Evolutionary conservation across 2,888 invertebrate species (phyloP), one percentile per base, ranked within the genome.

Genomic region (Rhabditoides inermis): DNA sequence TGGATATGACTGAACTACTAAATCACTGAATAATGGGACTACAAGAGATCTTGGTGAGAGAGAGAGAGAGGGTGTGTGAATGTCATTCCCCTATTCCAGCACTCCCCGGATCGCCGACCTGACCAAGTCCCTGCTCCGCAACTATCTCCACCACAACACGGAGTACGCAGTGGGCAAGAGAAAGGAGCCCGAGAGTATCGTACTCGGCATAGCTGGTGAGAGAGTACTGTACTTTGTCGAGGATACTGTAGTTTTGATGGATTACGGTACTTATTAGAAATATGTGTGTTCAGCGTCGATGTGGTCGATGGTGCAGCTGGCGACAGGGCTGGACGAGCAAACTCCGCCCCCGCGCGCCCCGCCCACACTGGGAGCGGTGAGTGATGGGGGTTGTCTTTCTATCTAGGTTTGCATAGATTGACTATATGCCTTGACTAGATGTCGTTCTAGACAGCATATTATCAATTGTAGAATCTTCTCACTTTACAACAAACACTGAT

Each of bases 101-200:
- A 77, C 36, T 67, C 71, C 57, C 30, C 50, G 57, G 10, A 55
- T 61, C 6, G 58, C 62, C 4, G 54, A 75, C 18, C 60, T 80
- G 58, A 76, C 78, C 50, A 77, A 78, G 52, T 68, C 76, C 0
- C 65, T 80, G 39, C 63, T 80, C 41, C 62, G 75, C 52, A 79
- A 79, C 58, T 80, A 75, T 58, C 66, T 78, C 7, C 68, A 75
- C 28, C 79, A 79, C 57, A 68, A 61, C 46, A 59, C 51, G 6
- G 64, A 65, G 30, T 57, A 67, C 32, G 50, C 50, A 15, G 48
- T 63, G 25, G 49, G 36, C 42, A 41, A 56, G n/a, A 58, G 60
- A 26, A 81, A 82, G 46, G 81, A 83, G 1, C 84, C 85, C 0
- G 87, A 88, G 46, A 89, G 89, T 65, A 80, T 90, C 62, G 86